A percentile compares a stretch with the other conserved stretches of the same genome.
These are phyloP conservation scores for Zoanthus sansibaricus DNA, from an alignment of 92 coral and sea anemone species.

Conservation along the genomic window DNA sequence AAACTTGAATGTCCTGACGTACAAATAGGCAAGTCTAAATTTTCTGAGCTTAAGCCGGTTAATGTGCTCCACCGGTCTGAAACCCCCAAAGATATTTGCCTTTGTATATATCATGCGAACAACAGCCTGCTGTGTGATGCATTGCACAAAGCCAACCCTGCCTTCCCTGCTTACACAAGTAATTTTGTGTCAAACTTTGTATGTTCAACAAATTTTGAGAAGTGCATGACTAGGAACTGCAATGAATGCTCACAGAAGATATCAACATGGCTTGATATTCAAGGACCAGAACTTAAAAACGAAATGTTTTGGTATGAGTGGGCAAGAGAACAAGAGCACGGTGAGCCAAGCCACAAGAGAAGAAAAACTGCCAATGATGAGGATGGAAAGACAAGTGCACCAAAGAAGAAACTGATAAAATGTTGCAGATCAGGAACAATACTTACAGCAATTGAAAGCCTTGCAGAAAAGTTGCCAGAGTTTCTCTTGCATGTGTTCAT, in stretches of 20 bases:
- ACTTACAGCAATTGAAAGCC: constrained; percentile 44
- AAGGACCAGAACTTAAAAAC: constrained; percentile 50
- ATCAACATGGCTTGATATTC: constrained; percentile 47
- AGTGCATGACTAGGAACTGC: constrained; percentile 41
- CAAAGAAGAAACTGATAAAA: constrained; percentile 58
- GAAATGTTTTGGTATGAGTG: constrained; percentile 46
- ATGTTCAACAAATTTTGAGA: constrained; percentile 42
- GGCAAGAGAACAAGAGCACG: constrained; percentile 40
- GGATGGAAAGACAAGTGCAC: constrained; percentile 43
- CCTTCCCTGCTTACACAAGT: constrained; percentile 59
- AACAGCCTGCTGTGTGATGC: constrained; percentile 49
- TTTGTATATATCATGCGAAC: constrained; percentile 49
- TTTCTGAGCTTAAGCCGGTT: constrained; percentile 64
- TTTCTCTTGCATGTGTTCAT: constrained; percentile 65
- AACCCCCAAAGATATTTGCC: constrained; percentile 56
- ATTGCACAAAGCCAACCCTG: constrained; percentile 51
- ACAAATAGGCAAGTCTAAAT: constrained; percentile 57
- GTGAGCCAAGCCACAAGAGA: constrained; percentile 57
- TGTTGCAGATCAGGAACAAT: constrained; percentile 54
- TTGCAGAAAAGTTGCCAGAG: constrained; percentile 56
- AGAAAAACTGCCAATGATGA: constrained; percentile 30
- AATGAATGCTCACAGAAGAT: constrained; percentile 48
- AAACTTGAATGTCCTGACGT: constrained; percentile 59
- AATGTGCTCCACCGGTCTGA: constrained; percentile 67
- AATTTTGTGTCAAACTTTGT: constrained; percentile 54